phyloP scores from a whole-genome alignment of 1,140 invertebrate species.

The Probaryconus sp. region DNA sequence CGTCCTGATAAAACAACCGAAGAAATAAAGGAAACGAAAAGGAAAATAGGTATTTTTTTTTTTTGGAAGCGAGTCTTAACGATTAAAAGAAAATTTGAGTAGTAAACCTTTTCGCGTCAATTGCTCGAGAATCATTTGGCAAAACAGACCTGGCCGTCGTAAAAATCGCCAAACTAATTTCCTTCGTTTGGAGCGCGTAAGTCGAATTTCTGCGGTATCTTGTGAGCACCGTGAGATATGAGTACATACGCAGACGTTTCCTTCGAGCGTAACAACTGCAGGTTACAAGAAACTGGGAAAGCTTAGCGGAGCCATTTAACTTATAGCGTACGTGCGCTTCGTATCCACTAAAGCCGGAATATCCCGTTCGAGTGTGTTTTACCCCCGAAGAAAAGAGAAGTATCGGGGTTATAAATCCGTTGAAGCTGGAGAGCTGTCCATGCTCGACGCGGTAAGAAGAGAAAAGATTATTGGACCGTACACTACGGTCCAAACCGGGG shows the following conservation, averaged over 20 bases:
- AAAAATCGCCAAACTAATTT: constrained; percentile 40
- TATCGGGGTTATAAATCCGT: constrained; percentile 64
- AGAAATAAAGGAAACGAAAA: too few species aligned
- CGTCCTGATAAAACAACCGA: too few species aligned
- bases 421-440: constrained; percentile 58
- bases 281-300: constrained; percentile 62
- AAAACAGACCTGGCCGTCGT: too few species aligned
- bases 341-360: constrained; percentile 48
- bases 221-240: constrained; percentile 52
- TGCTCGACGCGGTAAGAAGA: constrained; percentile 51
- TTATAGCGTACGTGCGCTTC: constrained; percentile 56
- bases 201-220: constrained; percentile 39
- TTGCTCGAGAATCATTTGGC: too few species aligned
- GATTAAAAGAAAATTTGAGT: too few species aligned
- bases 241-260: constrained; percentile 60
- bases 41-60: too few species aligned
- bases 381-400: constrained; percentile 57
- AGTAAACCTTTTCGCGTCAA: too few species aligned
- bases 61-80: too few species aligned
- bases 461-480: constrained; percentile 63
- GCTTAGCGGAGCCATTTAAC: constrained; percentile 63
- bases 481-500: constrained; percentile 34
- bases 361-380: constrained; percentile 61
- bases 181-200: constrained; percentile 41
- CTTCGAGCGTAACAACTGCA: constrained; percentile 57